Evolutionary conservation across 2,113 vertebrate species (phyloP).

Genomic region (Triplophysa tibetana): DNA sequence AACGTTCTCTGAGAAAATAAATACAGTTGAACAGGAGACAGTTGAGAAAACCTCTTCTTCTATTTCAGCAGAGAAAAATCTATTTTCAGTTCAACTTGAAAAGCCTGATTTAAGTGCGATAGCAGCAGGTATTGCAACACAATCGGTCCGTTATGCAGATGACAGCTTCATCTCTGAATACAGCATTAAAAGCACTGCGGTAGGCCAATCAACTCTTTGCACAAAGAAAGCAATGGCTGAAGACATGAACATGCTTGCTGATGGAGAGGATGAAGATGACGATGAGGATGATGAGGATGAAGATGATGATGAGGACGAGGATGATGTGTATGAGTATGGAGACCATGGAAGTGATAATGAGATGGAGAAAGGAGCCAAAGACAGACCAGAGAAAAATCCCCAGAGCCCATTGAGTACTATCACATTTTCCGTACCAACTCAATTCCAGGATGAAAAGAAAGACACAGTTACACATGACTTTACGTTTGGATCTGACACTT

Average conservation of each 20-base stretch:
- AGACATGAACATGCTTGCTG: slow-evolving; percentile 72
- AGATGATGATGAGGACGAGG: slow-evolving; percentile 65
- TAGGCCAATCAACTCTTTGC: slow-evolving; percentile 49
- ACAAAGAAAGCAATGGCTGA: slow-evolving; percentile 68
- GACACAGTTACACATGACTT: slow-evolving; percentile 35
- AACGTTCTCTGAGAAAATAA: slow-evolving; percentile 51
- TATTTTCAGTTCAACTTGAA: slow-evolving; percentile 48
- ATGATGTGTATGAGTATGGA: slow-evolving; percentile 70
- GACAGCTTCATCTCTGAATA: slow-evolving; percentile 61
- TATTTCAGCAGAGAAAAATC: slow-evolving; percentile 54
- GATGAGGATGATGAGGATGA: slow-evolving; percentile 70
- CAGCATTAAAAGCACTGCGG: slow-evolving; percentile 56
- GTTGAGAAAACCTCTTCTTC: slow-evolving; percentile 50
- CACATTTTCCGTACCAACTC: slow-evolving; percentile 63
- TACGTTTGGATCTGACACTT: slow-evolving; percentile 49
- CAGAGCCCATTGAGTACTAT: slow-evolving; percentile 59
- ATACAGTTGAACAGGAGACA: slow-evolving; percentile 32
- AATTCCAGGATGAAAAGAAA: slow-evolving; percentile 61
- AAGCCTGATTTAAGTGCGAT: slow-evolving; percentile 37
- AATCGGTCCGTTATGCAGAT: slow-evolving; percentile 48
- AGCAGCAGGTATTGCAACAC: slow-evolving; percentile 40
- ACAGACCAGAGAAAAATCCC: slow-evolving; percentile 83
- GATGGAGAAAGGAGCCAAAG: slow-evolving; percentile 86
- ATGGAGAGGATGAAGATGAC: slow-evolving; percentile 75
- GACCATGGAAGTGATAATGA: slow-evolving; percentile 79